Evolutionary conservation across 2,113 vertebrate species (phyloP).

Genomic region (Mastomys coucha): DNA sequence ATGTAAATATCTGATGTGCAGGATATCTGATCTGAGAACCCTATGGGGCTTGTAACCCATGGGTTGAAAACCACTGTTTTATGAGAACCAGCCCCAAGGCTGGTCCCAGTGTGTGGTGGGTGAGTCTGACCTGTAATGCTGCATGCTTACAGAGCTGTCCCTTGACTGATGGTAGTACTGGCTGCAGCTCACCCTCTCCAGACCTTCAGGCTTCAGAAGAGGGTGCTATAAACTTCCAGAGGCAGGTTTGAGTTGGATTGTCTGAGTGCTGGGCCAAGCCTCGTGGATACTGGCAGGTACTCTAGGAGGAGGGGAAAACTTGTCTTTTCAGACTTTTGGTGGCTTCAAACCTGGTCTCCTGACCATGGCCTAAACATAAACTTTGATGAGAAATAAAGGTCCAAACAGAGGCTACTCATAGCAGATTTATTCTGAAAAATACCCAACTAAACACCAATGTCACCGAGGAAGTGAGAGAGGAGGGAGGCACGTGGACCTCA

Average conservation of each 20-base stretch:
- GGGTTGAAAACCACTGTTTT: neutral
- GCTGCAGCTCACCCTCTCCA: neutral
- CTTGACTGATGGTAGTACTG: neutral
- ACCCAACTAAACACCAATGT: neutral
- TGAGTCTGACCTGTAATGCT: too few species aligned
- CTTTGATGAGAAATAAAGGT: neutral
- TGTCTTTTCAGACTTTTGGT: neutral
- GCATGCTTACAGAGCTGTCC: neutral
- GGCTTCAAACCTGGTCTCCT: neutral
- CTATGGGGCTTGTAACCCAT: neutral
- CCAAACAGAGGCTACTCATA: neutral
- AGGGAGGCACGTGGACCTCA: neutral
- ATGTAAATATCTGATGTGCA: neutral
- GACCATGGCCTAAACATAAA: neutral
- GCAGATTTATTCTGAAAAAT: neutral
- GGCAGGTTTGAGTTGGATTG: neutral
- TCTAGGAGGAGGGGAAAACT: neutral
- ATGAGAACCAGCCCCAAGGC: neutral
- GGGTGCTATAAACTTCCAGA: neutral
- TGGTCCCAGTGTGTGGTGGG: neutral
- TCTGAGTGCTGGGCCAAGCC: neutral
- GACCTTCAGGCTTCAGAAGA: neutral
- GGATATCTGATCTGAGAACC: neutral
- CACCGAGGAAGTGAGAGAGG: neutral
- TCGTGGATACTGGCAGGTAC: too few species aligned